Evolutionary conservation across 1,140 invertebrate species (phyloP).

Genomic region (Oryctes rhinoceros): DNA sequence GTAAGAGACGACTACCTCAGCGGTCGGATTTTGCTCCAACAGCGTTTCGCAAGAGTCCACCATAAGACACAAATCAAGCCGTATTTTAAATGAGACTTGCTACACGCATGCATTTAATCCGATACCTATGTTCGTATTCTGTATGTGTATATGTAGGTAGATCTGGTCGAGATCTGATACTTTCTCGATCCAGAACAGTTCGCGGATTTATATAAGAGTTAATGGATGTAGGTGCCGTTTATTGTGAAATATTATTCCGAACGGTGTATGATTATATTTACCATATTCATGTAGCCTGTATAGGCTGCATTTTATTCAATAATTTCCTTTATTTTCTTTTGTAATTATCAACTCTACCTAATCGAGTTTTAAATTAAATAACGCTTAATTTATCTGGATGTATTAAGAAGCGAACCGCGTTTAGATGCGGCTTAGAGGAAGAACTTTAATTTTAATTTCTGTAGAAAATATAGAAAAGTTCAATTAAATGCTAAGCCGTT

Average conservation of each 20-base stretch:
- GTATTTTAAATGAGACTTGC: not conserved
- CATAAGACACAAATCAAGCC: not conserved
- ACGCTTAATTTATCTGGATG: too few relatives aligned
- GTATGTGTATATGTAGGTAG: too few relatives aligned
- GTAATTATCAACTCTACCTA: too few relatives aligned
- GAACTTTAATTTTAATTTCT: too few relatives aligned
- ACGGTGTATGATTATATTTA: not conserved
- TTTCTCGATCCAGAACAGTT: not conserved
- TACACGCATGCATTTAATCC: not conserved
- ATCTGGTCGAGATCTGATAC: not conserved
- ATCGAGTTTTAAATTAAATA: too few relatives aligned
- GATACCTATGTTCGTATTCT: too few relatives aligned
- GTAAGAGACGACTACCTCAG: not conserved
- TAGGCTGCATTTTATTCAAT: too few relatives aligned
- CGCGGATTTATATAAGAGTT: not conserved
- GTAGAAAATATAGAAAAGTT: too few relatives aligned
- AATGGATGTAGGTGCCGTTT: conserved; percentile 17
- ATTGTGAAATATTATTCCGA: not conserved
- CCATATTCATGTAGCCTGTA: not conserved
- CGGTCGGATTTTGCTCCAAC: not conserved
- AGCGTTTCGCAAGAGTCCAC: not conserved
- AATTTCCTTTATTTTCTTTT: too few relatives aligned
- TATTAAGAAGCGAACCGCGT: too few relatives aligned
- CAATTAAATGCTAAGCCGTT: too few relatives aligned
- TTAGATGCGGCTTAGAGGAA: too few relatives aligned